Conservation (phyloP, 2,888 invertebrate species). For the Eulithis testata region DNA sequence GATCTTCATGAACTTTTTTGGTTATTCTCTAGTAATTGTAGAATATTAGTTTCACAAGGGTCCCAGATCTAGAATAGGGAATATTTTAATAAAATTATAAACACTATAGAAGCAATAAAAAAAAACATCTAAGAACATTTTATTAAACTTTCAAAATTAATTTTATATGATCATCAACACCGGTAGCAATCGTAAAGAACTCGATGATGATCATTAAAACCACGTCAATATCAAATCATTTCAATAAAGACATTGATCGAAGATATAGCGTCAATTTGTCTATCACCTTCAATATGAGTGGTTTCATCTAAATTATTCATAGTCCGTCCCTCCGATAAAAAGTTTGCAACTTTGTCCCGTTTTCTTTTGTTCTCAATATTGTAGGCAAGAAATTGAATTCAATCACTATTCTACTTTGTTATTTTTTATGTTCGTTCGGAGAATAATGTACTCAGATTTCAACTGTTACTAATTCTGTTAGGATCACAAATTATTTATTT, state of each 20-base stretch:
- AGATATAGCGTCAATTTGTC: conserved; percentile 33
- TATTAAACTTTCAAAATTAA: neutral
- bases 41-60: too few species aligned
- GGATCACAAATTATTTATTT: too few species aligned
- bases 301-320: conserved; percentile 50
- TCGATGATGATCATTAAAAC: conserved; percentile 13
- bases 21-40: too few species aligned
- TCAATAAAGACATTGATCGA: conserved; percentile 18
- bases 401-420: neutral
- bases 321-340: conserved; percentile 47
- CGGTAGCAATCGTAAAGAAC: conserved; percentile 27
- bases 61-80: too few species aligned
- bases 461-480: too few species aligned
- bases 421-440: neutral
- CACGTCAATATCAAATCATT: conserved; percentile 34
- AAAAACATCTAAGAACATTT: neutral
- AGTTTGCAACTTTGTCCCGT: conserved; percentile 35
- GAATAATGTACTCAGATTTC: neutral
- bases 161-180: conserved; percentile 11
- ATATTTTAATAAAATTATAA: neutral
- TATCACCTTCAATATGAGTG: conserved; percentile 45
- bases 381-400: neutral
- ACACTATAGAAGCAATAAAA: neutral
- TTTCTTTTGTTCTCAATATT: conserved; percentile 11
- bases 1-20: too few species aligned